Base-by-base conservation (phyloP, 2,113 vertebrate species). In the Willisornis vidua region DNA sequence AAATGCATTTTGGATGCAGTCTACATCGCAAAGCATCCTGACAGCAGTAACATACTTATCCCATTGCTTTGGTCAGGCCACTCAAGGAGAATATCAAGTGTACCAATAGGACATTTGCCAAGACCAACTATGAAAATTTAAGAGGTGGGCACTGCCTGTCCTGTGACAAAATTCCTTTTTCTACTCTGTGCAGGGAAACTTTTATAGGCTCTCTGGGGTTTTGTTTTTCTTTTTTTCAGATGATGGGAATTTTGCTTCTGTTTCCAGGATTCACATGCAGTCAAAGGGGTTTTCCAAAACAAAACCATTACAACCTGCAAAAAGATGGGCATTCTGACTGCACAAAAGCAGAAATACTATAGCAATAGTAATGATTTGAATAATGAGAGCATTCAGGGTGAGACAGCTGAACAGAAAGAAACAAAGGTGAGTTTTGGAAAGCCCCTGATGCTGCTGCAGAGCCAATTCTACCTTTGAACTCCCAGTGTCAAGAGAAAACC, bases 1-100 rank as follows among this genome's bases (percentile, higher is more conserved):
- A 95, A 95, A 92, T 41, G 39, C 45, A 66, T 75, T 90, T 92
- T 87, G 70, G 57, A 84, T n/a, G 57, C 72, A 79, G 49, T 24
- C n/a, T 95, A 93, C 67, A 52, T 65, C 24, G 45, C 57, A 73
- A 65, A 90, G 35, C 33, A 73, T 65, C 37, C 45, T 0, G 0
- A 75, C 46, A 89, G 54, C 62, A 93, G 86, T 41, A 12, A 52
- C 6, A 1, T 35, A 33, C 19, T 84, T 73, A 63, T 71, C 61
- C 84, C 33, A n/a, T 75, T 19, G 54, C 70, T 88, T 89, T 75
- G 92, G 90, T 90, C 68, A 81, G 45, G 20, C 22, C 52, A 67
- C 37, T 45, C 2, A 2, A 57, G 51, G 43, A 90, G 57, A 90
- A 28, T 57, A 87, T 33, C 41, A 72, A 75, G 49, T 6, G 1